A percentile compares a stretch with the other conserved stretches of the same genome.
phyloP scores from a whole-genome alignment of 2,888 invertebrate species.

The Himalopsyche kuldschensis region DNA sequence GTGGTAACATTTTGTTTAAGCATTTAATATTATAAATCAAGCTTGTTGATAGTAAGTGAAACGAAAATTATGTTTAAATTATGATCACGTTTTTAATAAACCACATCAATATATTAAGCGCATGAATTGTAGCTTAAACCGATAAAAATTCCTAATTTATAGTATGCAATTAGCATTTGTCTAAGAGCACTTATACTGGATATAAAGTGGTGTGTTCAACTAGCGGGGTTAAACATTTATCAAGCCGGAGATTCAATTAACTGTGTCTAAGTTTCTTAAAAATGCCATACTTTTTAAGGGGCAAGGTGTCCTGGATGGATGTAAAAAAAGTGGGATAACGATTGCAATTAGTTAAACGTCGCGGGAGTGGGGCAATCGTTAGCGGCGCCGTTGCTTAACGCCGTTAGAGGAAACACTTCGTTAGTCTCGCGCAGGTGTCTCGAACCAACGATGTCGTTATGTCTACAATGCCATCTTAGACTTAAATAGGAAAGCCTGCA shows the following conservation, averaged over 20 bases:
- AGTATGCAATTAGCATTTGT: too few relatives aligned
- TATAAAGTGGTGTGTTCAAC: not conserved
- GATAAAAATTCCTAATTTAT: too few relatives aligned
- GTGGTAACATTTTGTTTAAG: too few relatives aligned
- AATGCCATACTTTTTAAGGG: slow-evolving; percentile 2
- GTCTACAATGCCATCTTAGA: not conserved
- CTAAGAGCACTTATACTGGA: too few relatives aligned
- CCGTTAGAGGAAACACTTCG: slow-evolving; percentile 26
- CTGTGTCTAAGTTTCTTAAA: slow-evolving; percentile 3
- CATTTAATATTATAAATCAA: too few relatives aligned
- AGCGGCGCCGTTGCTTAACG: slow-evolving; percentile 13
- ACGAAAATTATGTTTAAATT: too few relatives aligned
- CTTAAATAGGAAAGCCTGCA: not conserved
- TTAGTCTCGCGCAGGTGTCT: slow-evolving; percentile 14
- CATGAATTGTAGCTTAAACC: too few relatives aligned
- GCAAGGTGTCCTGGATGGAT: slow-evolving; percentile 16
- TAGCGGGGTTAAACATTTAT: not conserved
- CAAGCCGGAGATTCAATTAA: slow-evolving; percentile 11
- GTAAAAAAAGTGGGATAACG: slow-evolving; percentile 20
- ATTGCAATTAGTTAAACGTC: slow-evolving; percentile 20
- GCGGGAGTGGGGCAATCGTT: not conserved
- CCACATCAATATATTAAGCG: too few relatives aligned
- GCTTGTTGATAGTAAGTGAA: too few relatives aligned
- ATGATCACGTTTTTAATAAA: too few relatives aligned
- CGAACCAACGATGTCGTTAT: not conserved